Evolutionary conservation across 1,140 invertebrate genomes (phyloP).

Genomic region (Pinna nobilis): DNA sequence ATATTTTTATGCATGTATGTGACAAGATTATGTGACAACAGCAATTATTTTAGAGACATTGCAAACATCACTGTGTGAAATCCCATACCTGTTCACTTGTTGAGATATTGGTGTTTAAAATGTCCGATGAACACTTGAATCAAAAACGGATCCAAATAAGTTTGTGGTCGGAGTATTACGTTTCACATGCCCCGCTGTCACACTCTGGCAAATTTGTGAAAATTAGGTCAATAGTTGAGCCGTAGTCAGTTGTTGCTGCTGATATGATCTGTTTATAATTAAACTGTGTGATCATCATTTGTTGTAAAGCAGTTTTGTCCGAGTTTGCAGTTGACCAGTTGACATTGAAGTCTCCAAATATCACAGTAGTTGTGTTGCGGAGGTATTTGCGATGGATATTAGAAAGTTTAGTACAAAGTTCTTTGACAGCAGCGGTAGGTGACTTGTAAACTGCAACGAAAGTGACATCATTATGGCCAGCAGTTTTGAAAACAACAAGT

Average conservation of each 20-base stretch:
- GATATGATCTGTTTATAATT: not conserved
- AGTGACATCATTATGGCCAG: not conserved
- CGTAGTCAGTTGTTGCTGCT: not conserved
- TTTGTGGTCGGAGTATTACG: no score
- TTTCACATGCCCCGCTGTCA: no score
- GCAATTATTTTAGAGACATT: no score
- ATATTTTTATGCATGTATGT: no score
- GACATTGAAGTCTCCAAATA: slow-evolving; percentile 22
- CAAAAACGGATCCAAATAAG: no score
- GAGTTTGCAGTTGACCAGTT: not conserved
- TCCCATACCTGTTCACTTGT: no score
- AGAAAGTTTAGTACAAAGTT: not conserved
- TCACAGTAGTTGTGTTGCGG: not conserved
- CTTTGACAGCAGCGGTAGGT: not conserved
- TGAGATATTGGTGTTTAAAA: no score
- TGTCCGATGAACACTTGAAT: no score
- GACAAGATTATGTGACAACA: no score
- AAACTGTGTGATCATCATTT: not conserved
- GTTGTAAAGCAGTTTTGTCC: not conserved
- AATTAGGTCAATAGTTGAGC: slow-evolving; percentile 2
- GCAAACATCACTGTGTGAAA: no score
- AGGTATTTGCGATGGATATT: not conserved
- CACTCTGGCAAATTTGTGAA: no score
- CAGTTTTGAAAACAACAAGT: not conserved
- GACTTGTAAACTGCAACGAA: slow-evolving; percentile 1